phyloP scores from a whole-genome alignment of 2,113 vertebrate species.

The Caracal caracal region DNA sequence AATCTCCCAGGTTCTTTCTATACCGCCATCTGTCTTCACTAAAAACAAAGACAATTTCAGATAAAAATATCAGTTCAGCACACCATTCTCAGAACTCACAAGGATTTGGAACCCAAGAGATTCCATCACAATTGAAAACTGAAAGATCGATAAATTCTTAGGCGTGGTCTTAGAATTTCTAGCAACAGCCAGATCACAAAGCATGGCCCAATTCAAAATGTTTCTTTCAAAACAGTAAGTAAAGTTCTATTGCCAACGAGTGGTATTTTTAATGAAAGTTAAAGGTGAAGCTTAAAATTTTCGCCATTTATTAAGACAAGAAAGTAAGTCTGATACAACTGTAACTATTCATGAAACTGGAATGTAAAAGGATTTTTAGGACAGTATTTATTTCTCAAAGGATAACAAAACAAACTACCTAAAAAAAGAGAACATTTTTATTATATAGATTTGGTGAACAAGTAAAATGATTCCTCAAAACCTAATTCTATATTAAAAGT shows the following conservation, averaged over 20 bases:
- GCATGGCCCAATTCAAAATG: slow-evolving; percentile 9
- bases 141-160: slow-evolving; percentile 54
- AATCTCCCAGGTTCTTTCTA: background rate
- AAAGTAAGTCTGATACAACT: slow-evolving; percentile 14
- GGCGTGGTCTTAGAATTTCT: background rate
- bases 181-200: background rate
- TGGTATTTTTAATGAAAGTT: slow-evolving; percentile 33
- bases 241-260: background rate
- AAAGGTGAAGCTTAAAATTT: slow-evolving; percentile 29
- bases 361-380: background rate
- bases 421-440: slow-evolving; percentile 14
- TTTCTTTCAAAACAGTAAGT: slow-evolving; percentile 48
- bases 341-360: background rate
- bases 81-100: background rate
- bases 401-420: slow-evolving; percentile 29
- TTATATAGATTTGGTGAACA: slow-evolving; percentile 2
- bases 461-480: slow-evolving; percentile 46
- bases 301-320: slow-evolving; percentile 24
- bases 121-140: background rate
- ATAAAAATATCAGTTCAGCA: background rate
- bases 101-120: background rate
- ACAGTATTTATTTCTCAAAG: background rate
- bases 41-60: slow-evolving; percentile 37
- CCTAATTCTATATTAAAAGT: background rate
- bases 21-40: background rate